Evolutionary conservation across 2,113 vertebrate genomes (phyloP), one percentile per base, ranked within the genome.

Genomic region (Tragelaphus strepsiceros): DNA sequence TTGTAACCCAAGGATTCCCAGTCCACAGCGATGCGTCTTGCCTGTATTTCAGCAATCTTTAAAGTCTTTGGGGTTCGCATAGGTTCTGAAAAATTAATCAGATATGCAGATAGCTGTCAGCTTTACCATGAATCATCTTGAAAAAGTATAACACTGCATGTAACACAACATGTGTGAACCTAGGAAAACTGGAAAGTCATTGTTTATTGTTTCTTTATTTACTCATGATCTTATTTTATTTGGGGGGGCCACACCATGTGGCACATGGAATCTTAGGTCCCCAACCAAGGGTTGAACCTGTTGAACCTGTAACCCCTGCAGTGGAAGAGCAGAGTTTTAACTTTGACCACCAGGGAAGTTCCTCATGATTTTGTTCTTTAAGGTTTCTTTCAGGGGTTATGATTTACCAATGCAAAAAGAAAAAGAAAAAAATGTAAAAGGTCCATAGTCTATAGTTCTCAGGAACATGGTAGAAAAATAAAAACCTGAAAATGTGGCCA

Each of bases 1-100:
- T 99, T 99, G 99, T 99, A 99, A 74, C 99, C 99, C 98, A 99
- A 94, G 11, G 99, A 99, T 96, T 99, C 99, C 99, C 99, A 99
- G 98, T 99, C 99, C 98, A 99, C 99, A 0, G 99, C 99, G 0
- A 99, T 99, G 97, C 99, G 99, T 87, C 99, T 99, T 26, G 99
- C 99, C 93, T 99, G 99, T 87, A 99, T 99, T 98, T 99, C 99
- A 0, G 99, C 99, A 58, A 99, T 99, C 99, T 99, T 99, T 91
- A 99, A 96, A 0, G 99, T 99, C 99, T 99, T 99, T 0, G 99
- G 99, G n/a, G 99, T 99, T 94, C 99, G 98, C 99, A 99, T 99
- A 1, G 99, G 99, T 93, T 99, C 99, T 99, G 96, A 30, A 98
- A 98, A 96, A 97, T 59, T 96, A 97, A 59, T 87, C 54, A 32